These are phyloP conservation scores for Scrobipalpa atriplicella DNA, from an alignment of 2,888 invertebrate genomes.

Conservation along the genomic window DNA sequence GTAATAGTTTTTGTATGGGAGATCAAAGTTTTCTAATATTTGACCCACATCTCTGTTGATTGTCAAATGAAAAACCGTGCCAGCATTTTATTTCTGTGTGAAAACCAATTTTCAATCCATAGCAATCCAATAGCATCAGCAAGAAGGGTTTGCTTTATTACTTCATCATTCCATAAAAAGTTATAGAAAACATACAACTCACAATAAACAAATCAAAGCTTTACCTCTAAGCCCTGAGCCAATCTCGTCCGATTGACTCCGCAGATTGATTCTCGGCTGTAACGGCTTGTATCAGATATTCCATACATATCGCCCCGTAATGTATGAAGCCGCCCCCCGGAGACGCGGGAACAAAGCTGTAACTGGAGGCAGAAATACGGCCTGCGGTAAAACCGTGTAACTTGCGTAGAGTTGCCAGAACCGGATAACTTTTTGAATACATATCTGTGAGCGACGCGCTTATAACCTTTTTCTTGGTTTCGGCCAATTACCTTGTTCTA, in stretches of 20 bases:
- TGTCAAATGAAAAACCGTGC: too few relatives aligned
- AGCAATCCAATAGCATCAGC: too few relatives aligned
- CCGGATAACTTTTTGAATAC: too few relatives aligned
- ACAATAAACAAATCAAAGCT: slow-evolving; percentile 6
- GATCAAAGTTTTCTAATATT: too few relatives aligned
- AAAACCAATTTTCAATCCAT: too few relatives aligned
- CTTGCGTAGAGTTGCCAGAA: neutral
- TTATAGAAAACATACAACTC: neutral
- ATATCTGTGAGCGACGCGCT: too few relatives aligned
- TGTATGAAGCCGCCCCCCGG: slow-evolving; percentile 4
- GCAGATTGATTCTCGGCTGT: slow-evolving; percentile 2
- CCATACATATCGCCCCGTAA: slow-evolving; percentile 11
- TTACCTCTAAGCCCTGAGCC: neutral
- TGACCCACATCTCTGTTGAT: too few relatives aligned
- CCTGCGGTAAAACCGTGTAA: neutral
- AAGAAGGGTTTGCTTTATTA: too few relatives aligned
- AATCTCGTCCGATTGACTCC: neutral
- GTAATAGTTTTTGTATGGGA: too few relatives aligned
- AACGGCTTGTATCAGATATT: slow-evolving; percentile 10
- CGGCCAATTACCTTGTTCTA: too few relatives aligned
- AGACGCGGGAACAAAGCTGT: neutral
- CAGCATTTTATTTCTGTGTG: too few relatives aligned
- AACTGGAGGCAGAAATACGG: neutral
- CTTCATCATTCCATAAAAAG: neutral
- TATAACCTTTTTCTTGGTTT: too few relatives aligned